These are phyloP conservation scores for Steatornis caripensis DNA, from an alignment of 2,113 vertebrate genomes.

Conservation along the genomic window DNA sequence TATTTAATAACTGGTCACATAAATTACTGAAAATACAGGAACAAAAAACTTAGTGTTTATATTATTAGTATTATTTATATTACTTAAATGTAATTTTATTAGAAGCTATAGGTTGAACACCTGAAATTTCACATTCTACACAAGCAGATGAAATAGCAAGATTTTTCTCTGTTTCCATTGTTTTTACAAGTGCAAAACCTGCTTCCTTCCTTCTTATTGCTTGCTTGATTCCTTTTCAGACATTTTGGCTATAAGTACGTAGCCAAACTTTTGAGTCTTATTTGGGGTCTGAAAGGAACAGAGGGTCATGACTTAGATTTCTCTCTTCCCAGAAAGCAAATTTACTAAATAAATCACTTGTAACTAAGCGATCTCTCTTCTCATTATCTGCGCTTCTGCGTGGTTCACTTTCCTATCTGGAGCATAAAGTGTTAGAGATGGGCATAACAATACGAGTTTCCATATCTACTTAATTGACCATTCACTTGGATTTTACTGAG, in stretches of 20 bases:
- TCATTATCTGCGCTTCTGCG: background rate
- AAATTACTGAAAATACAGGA: background rate
- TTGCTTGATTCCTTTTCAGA: background rate
- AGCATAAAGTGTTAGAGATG: background rate
- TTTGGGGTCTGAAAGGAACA: background rate
- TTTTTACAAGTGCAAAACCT: background rate
- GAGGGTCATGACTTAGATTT: background rate
- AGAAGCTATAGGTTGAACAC: background rate
- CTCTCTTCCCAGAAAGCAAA: background rate
- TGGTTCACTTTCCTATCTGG: background rate
- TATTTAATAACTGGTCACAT: background rate
- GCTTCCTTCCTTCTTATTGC: background rate
- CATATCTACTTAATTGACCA: background rate
- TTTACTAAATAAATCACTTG: accelerated
- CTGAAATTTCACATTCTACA: background rate
- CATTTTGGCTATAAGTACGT: background rate
- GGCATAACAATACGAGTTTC: background rate
- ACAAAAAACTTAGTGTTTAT: background rate
- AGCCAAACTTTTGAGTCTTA: background rate
- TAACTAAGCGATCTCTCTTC: background rate
- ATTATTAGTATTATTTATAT: background rate
- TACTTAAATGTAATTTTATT: background rate
- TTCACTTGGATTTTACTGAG: background rate
- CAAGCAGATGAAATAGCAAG: background rate
- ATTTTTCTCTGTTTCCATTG: background rate